Percentiles rank a stretch among this genome's conserved stretches.
These are phyloP conservation scores for Clarias pachynema DNA, from an alignment of 2,797 vertebrate genomes.

Conservation along the genomic window DNA sequence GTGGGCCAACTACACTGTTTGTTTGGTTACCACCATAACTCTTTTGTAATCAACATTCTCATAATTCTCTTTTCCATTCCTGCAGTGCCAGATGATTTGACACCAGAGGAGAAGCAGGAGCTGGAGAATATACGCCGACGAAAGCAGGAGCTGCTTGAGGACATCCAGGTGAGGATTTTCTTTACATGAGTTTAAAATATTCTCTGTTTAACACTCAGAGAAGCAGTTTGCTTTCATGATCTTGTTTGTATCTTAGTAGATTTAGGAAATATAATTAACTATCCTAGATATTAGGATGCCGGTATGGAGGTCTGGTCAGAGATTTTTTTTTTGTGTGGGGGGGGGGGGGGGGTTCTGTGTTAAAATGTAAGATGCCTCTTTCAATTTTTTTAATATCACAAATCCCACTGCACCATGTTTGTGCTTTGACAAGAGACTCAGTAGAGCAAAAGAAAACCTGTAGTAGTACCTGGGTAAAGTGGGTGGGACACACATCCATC, in stretches of 20 bases:
- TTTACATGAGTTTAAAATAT: not conserved
- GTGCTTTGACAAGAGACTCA: not conserved
- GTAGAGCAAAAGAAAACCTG: not conserved
- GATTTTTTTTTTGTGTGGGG: not conserved
- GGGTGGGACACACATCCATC: conserved; percentile 14
- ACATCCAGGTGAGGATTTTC: conserved; percentile 84
- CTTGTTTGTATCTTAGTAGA: not conserved
- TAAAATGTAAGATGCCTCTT: conserved; percentile 10
- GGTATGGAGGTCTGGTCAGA: not conserved
- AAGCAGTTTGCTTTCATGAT: not conserved
- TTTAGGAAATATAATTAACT: not conserved
- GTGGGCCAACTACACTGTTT: not conserved
- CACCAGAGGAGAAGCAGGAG: conserved; percentile 90
- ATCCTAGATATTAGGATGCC: not conserved
- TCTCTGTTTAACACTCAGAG: not conserved
- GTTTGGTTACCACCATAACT: not conserved
- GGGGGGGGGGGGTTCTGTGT: not conserved
- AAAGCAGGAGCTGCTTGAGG: conserved; percentile 92
- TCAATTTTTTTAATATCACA: conserved; percentile 26
- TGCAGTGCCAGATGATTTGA: conserved; percentile 90
- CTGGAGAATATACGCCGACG: conserved; percentile 91
- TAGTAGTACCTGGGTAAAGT: not conserved
- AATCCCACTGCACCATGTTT: not conserved
- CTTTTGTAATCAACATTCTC: not conserved
- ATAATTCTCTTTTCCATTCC: conserved; percentile 43